Evolutionary conservation across 2,113 vertebrate genomes (phyloP).

Genomic region (Pterocles burchelli): DNA sequence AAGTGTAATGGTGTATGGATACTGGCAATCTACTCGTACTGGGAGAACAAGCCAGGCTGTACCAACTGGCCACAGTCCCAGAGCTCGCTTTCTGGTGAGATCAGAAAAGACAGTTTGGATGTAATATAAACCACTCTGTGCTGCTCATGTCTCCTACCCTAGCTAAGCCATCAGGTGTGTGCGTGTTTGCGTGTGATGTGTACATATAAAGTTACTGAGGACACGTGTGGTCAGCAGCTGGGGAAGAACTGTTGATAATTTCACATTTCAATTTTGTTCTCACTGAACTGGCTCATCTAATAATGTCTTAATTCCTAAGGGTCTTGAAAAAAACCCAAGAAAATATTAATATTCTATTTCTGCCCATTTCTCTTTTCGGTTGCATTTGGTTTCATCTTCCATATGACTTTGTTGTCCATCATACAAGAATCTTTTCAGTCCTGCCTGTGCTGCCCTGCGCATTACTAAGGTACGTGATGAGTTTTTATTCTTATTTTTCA

Average conservation of each 20-base stretch:
- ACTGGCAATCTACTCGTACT: neutral
- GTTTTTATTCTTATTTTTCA: neutral
- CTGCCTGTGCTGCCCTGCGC: neutral
- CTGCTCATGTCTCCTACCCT: neutral
- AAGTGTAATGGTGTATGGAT: accelerated
- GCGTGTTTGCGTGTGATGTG: neutral
- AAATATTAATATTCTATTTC: neutral
- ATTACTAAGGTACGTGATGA: neutral
- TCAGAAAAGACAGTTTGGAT: neutral
- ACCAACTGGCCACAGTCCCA: neutral
- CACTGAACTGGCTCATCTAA: neutral
- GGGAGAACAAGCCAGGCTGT: neutral
- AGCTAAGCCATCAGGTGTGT: neutral
- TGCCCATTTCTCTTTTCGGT: neutral
- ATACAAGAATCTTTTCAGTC: neutral
- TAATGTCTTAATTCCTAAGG: neutral
- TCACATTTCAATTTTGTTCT: neutral
- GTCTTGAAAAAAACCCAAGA: neutral
- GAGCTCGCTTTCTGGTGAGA: neutral
- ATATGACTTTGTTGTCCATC: neutral
- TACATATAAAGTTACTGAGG: neutral
- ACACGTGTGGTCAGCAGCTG: neutral
- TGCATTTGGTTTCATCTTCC: neutral
- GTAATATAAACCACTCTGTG: neutral
- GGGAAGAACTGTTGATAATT: neutral